A percentile compares a stretch with the other conserved stretches of the same genome.
phyloP scores from a whole-genome alignment of 2,888 invertebrate species.

The Nemapogon koenigi region DNA sequence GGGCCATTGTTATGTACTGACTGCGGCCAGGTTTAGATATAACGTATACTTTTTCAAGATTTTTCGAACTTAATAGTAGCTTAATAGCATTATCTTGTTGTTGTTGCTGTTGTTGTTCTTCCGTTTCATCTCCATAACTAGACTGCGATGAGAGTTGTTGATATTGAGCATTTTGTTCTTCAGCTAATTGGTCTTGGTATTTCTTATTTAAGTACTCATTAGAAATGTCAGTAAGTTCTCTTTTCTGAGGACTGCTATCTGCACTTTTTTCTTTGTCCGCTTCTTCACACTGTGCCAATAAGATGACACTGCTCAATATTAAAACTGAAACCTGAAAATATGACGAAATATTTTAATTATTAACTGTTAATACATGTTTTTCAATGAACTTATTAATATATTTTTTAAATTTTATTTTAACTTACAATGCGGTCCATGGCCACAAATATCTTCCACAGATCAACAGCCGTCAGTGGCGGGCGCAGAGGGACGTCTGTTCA shows the following conservation, averaged over 20 bases:
- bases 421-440: conserved; percentile 8
- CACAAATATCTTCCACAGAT: neutral
- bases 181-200: conserved; percentile 4
- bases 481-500: conserved; percentile 1
- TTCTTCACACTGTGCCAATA: neutral
- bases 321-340: conserved; percentile 6
- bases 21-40: conserved; percentile 1
- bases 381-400: neutral
- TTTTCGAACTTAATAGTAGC: neutral
- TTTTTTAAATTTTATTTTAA: too few species aligned
- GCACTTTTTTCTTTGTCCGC: conserved; percentile 2
- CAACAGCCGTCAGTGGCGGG: conserved; percentile 1
- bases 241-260: conserved; percentile 1
- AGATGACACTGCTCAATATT: neutral
- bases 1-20: conserved; percentile 1
- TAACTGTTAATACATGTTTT: neutral
- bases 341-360: neutral
- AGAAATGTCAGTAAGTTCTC: neutral
- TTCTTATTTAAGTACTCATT: neutral
- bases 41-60: conserved; percentile 6
- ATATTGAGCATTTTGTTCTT: conserved; percentile 6
- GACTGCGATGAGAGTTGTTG: neutral
- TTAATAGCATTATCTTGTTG: neutral
- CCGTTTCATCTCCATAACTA: neutral
- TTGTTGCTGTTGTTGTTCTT: neutral